phyloP scores from a whole-genome alignment of 2,797 vertebrate genomes.

The Protosalanx chinensis region DNA sequence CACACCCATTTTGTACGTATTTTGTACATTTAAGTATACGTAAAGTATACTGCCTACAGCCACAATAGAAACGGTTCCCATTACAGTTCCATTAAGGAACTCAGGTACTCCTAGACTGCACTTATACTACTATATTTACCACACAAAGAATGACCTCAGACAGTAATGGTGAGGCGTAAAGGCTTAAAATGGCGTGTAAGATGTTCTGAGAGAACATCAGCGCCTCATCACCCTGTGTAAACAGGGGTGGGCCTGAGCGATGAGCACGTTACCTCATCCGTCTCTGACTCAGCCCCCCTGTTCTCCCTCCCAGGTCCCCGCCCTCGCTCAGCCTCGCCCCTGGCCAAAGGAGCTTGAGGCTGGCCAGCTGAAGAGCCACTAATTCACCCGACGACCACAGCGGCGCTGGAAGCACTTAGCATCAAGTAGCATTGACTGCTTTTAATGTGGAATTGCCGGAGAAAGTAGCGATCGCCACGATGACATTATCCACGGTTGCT shows the following conservation, averaged over 20 bases:
- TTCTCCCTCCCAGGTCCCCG: neutral
- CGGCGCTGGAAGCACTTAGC: constrained; percentile 48
- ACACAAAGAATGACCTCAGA: too few relatives aligned
- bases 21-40: too few relatives aligned
- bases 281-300: constrained; percentile 15
- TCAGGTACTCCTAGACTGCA: too few relatives aligned
- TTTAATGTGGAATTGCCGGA: constrained; percentile 55
- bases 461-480: constrained; percentile 33
- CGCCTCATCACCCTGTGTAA: constrained; percentile 54
- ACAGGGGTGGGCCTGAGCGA: constrained; percentile 41
- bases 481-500: constrained; percentile 52
- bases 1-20: neutral
- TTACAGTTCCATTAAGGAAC: too few relatives aligned
- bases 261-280: neutral
- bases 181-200: too few relatives aligned
- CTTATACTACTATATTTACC: too few relatives aligned
- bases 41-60: too few relatives aligned
- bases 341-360: constrained; percentile 20
- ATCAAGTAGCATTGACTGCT: constrained; percentile 61
- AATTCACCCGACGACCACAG: constrained; percentile 43
- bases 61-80: too few relatives aligned
- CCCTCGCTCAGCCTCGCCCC: neutral
- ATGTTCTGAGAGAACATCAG: constrained; percentile 10
- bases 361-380: constrained; percentile 37
- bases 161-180: too few relatives aligned